Percentiles rank a stretch among this genome's conserved stretches.
phyloP scores from a whole-genome alignment of 1,140 invertebrate species.

The Anadara kagoshimensis region DNA sequence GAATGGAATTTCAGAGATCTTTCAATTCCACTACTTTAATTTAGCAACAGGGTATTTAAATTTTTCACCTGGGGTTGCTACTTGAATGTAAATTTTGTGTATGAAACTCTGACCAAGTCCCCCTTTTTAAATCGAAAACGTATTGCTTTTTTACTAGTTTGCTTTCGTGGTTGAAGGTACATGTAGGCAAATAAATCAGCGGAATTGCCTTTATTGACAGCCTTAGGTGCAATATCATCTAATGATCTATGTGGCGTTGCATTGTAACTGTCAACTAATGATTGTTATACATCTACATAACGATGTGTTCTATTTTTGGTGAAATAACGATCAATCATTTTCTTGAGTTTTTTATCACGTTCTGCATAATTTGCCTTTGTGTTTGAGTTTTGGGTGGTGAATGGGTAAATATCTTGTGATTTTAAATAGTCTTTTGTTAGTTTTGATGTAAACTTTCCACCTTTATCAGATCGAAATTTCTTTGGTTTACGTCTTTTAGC shows the following conservation, averaged over 20 bases:
- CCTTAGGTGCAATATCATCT: slow-evolving; percentile 33
- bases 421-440: slow-evolving; percentile 26
- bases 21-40: no score
- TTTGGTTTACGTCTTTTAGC: slow-evolving; percentile 9
- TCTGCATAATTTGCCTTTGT: slow-evolving; percentile 40
- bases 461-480: slow-evolving; percentile 34
- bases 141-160: neutral
- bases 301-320: slow-evolving; percentile 18
- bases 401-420: slow-evolving; percentile 24
- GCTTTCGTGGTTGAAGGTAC: slow-evolving; percentile 27
- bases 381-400: slow-evolving; percentile 32
- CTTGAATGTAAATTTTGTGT: no score
- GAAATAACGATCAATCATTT: slow-evolving; percentile 26
- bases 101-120: slow-evolving; percentile 30
- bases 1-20: no score
- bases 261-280: slow-evolving; percentile 34
- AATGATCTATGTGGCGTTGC: slow-evolving; percentile 36
- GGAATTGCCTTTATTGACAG: slow-evolving; percentile 34
- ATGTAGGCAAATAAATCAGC: slow-evolving; percentile 31
- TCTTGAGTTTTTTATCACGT: slow-evolving; percentile 34
- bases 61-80: no score
- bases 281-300: slow-evolving; percentile 23
- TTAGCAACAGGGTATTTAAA: no score
- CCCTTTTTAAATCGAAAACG: slow-evolving; percentile 20
- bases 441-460: slow-evolving; percentile 30